Evolutionary conservation across 2,113 vertebrate species (phyloP).

Genomic region (Nyctibius bracteatus): DNA sequence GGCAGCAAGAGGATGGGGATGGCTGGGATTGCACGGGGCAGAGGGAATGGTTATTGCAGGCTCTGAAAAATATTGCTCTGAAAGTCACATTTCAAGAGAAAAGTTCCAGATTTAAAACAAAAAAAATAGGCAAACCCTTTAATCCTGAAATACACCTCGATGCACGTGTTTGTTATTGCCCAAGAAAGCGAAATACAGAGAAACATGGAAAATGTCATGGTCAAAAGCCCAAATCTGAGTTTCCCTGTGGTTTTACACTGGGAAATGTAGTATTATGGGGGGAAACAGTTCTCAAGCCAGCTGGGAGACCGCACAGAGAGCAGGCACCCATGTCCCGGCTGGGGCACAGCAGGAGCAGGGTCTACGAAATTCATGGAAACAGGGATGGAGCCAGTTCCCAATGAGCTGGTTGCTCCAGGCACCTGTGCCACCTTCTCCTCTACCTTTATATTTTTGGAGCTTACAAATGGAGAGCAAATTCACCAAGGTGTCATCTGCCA

Average conservation of each 20-base stretch:
- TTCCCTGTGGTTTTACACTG: not conserved
- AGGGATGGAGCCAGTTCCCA: not conserved
- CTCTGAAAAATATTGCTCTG: not conserved
- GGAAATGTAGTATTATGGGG: rapidly evolving
- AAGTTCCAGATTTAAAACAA: not conserved
- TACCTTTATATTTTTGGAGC: not conserved
- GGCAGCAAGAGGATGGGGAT: not conserved
- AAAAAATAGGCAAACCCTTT: not conserved
- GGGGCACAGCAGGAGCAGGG: rapidly evolving
- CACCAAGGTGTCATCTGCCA: not conserved
- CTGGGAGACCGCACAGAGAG: not conserved
- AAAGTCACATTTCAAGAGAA: not conserved
- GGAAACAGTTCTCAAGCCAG: not conserved
- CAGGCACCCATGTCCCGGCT: not conserved
- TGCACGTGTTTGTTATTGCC: not conserved
- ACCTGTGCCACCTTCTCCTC: not conserved
- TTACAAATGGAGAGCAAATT: not conserved
- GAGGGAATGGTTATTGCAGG: not conserved
- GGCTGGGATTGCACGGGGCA: rapidly evolving
- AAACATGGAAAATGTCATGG: not conserved
- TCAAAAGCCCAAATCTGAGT: not conserved
- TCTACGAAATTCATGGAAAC: not conserved
- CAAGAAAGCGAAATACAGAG: not conserved
- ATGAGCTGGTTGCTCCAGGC: not conserved
- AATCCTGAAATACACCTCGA: rapidly evolving